Base-by-base conservation (phyloP, 64 coral and sea anemone genomes). In the Montipora cactus region DNA sequence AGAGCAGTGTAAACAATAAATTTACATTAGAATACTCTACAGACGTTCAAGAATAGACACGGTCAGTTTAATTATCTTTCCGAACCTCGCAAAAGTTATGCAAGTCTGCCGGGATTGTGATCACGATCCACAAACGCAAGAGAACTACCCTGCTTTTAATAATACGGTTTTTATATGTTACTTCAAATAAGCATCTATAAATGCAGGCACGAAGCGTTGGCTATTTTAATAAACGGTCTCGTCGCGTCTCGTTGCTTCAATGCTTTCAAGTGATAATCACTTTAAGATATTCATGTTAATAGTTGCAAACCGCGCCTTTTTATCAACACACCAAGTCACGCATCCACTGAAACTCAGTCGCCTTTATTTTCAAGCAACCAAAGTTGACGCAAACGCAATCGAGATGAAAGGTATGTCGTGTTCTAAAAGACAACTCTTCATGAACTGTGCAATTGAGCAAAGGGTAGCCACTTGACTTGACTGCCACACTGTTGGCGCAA, bases 361-460 rank as follows among this genome's bases (percentile, higher is more conserved):
- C 5, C 10, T 5, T 71, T 23, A 22, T 71, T 21, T 0, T 21
- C 20, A 71, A 71, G 68, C 68, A 18, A 22, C 8, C 21, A 5
- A 21, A 5, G 68, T n/a, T 5, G 21, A 71, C 5, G 19, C 16
- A 13, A 14, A 9, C 18, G 4, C 21, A 5, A 71, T 86, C 19
- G 47, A 44, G 37, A 86, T 86, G 82, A 86, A 86, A 86, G 82
- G 82, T 86, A 86, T 0, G 82, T 86, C 21, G 18, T 23, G 20
- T 71, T 71, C 68, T 20, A 14, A 22, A 64, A 64, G 0, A 71
- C 4, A 15, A 8, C 53, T 6, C 7, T 0, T 6, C 11, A 0
- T 8, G 53, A 6, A 57, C 11, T 57, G 53, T 37, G 37, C 37
- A 37, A 37, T 37, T 37, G 37, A 67, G 15, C 4, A 13, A 67